phyloP scores from a whole-genome alignment of 1,140 invertebrate species.

The Mesaphorura yosii region DNA sequence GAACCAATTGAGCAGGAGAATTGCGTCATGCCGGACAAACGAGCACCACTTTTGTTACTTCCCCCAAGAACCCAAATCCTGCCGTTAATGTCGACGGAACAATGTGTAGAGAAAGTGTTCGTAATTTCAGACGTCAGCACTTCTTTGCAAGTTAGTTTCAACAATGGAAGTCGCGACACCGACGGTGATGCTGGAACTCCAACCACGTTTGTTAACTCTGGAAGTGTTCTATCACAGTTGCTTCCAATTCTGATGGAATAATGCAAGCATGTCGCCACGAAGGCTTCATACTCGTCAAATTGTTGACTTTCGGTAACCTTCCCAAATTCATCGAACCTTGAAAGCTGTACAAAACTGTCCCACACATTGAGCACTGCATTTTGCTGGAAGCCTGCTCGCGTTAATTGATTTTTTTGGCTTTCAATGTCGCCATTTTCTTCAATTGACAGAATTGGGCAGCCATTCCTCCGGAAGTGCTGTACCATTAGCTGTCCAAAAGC shows the following conservation, averaged over 20 bases:
- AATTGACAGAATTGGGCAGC: conserved; percentile 24
- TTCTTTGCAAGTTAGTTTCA: not conserved
- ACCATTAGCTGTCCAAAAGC: conserved; percentile 29
- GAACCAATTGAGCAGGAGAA: conserved; percentile 10
- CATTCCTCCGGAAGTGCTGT: conserved; percentile 28
- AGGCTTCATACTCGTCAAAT: conserved; percentile 30
- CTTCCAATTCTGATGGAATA: conserved; percentile 25
- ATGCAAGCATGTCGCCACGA: conserved; percentile 29
- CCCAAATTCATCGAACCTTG: conserved; percentile 2
- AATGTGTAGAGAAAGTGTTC: not conserved
- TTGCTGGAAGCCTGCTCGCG: conserved; percentile 14
- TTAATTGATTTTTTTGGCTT: conserved; percentile 17
- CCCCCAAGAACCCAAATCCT: conserved; percentile 22
- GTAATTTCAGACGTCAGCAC: not conserved
- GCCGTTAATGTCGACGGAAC: not conserved
- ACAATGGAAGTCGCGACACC: not conserved
- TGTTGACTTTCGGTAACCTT: conserved; percentile 14
- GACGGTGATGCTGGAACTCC: not conserved
- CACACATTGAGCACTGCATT: conserved; percentile 23
- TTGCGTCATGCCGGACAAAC: conserved; percentile 15
- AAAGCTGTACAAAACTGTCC: conserved; percentile 25
- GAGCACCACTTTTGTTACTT: no score
- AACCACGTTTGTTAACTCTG: no score
- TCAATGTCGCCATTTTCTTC: conserved; percentile 1
- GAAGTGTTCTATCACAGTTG: not conserved